These are phyloP conservation scores for Triplophysa rosa DNA, from an alignment of 2,113 vertebrate genomes.

Conservation along the genomic window DNA sequence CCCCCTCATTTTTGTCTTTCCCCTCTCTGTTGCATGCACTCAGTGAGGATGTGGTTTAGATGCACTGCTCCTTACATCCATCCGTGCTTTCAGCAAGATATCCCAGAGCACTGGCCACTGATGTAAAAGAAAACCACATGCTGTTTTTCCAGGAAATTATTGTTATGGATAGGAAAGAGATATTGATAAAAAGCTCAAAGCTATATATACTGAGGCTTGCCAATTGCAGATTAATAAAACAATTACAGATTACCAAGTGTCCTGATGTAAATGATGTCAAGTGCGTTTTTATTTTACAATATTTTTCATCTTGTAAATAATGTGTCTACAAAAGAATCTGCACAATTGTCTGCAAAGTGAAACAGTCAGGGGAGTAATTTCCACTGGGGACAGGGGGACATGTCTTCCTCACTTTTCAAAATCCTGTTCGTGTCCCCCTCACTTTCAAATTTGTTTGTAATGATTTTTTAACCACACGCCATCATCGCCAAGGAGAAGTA, in stretches of 20 bases:
- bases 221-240: conserved; percentile 6
- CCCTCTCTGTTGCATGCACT: conserved; percentile 2
- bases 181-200: not conserved
- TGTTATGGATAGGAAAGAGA: not conserved
- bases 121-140: not conserved
- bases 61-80: not conserved
- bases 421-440: too few species aligned
- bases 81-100: not conserved
- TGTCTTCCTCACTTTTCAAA: too few species aligned
- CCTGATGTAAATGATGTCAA: not conserved
- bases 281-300: not conserved
- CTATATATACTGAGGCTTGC: not conserved
- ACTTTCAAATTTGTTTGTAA: too few species aligned
- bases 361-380: too few species aligned
- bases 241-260: not conserved
- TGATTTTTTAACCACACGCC: too few species aligned
- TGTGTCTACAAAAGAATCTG: not conserved
- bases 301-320: not conserved
- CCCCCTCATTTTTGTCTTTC: not conserved
- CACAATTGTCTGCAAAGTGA: not conserved
- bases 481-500: too few species aligned
- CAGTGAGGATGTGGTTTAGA: not conserved
- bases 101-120: not conserved
- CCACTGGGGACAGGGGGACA: too few species aligned
- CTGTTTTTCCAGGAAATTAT: not conserved